Base-by-base conservation (phyloP, 2,888 invertebrate genomes). In the Alviniconcha strummeri region DNA sequence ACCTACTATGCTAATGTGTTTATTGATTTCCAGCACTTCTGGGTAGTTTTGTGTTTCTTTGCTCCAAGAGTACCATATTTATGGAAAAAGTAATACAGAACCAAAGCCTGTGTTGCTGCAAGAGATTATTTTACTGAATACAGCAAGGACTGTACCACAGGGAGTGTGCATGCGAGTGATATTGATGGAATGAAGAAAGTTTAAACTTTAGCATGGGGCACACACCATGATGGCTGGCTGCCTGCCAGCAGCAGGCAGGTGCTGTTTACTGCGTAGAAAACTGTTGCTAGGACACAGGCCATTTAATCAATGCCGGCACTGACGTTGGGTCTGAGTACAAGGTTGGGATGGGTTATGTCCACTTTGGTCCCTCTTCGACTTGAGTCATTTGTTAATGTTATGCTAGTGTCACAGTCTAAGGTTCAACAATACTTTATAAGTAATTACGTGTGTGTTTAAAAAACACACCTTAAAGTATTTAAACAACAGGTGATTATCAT, bases 1-100 rank as follows among this genome's bases (percentile, higher is more conserved):
- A 85, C 85, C 85, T 85, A 80, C 85, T 85, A 85, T 85, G 85
- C 55, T 85, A 85, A 85, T 83, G 83, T 67, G 55, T 79, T 83
- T 79, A 83, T 79, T 83, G 83, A 83, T 83, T 79, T 83, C 71
- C 57, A 72, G 71, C 76, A 67, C 56, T 77, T 82, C 69, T 81
- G 69, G 75, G 82, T 82, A 82, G 82, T 82, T 82, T 82, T 56
- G 19, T 77, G 60, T 81, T 81, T 81, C 81, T 81, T 81, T 81
- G 81, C 81, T 75, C 54, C 81, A 67, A n/a, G 54, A 64, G 17
- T 55, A 15, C 80, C 69, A 69, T 67, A 69, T 80, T 80, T 69
- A n/a, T 80, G 80, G 54, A 56, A 67, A 80, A 55, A n/a, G 19
- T 71, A 19, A n/a, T 71, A 36, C 19, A 2, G 8, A 19, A 71